These are phyloP conservation scores for Zosterops lateralis DNA, from an alignment of 2,113 vertebrate genomes.

Conservation along the genomic window DNA sequence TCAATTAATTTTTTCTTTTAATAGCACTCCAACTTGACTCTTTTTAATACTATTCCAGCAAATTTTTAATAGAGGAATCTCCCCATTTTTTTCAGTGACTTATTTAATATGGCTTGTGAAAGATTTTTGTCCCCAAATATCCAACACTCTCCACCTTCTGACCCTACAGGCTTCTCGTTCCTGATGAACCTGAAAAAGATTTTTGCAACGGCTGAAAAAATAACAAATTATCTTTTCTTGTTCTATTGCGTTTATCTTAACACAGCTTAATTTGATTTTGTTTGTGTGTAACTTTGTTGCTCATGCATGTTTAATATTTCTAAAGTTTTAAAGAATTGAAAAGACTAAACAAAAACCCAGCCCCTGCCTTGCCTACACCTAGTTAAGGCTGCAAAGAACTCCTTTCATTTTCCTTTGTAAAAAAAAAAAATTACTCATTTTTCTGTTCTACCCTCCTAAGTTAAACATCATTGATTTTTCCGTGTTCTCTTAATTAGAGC, in stretches of 20 bases:
- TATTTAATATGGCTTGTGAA: background rate
- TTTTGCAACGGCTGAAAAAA: background rate
- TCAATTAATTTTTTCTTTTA: background rate
- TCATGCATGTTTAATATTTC: background rate
- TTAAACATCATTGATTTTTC: background rate
- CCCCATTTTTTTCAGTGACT: background rate
- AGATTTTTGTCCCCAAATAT: background rate
- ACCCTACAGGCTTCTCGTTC: background rate
- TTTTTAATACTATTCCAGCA: background rate
- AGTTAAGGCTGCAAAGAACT: background rate
- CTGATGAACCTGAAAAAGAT: background rate
- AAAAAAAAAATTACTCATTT: background rate
- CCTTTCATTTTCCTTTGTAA: background rate
- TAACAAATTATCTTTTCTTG: background rate
- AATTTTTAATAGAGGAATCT: background rate
- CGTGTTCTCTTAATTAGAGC: background rate
- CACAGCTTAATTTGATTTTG: background rate
- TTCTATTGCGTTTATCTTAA: background rate
- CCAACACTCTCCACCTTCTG: background rate
- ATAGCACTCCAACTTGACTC: background rate
- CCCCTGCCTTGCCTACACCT: fast-evolving
- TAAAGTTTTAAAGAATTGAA: background rate
- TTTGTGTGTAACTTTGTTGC: background rate
- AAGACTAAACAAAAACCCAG: background rate
- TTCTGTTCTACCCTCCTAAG: background rate